phyloP scores from a whole-genome alignment of 1,140 invertebrate genomes.

The Lucilia sericata region DNA sequence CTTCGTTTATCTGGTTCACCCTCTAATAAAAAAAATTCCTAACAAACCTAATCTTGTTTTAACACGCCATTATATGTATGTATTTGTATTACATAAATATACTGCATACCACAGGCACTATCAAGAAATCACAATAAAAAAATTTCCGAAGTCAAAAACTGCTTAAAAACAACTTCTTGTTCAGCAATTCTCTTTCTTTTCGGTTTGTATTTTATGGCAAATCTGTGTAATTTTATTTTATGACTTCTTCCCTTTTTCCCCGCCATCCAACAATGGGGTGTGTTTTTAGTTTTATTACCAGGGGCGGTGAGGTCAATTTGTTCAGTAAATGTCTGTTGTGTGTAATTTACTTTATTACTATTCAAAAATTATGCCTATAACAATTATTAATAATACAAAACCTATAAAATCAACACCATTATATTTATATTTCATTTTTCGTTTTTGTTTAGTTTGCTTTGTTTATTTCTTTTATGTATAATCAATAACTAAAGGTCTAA shows the following conservation, averaged over 20 bases:
- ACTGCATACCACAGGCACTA: background rate
- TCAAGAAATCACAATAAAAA: background rate
- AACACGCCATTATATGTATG: background rate
- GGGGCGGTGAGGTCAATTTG: background rate
- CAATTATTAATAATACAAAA: background rate
- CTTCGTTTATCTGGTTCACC: too few relatives aligned
- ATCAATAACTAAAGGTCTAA: too few relatives aligned
- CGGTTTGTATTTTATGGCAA: background rate
- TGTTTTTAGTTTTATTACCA: background rate
- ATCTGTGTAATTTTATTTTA: background rate
- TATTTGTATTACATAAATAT: background rate
- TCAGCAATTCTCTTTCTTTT: background rate
- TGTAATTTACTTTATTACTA: background rate
- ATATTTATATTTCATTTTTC: background rate
- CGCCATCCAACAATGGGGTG: background rate
- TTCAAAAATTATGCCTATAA: background rate
- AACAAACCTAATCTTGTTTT: background rate
- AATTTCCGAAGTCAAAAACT: background rate
- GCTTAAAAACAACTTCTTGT: background rate
- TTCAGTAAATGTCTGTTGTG: background rate
- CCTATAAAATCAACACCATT: background rate
- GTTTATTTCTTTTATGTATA: background rate
- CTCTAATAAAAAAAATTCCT: too few relatives aligned
- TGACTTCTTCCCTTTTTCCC: background rate
- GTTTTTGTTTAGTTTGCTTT: background rate